Base-by-base conservation (phyloP, 2,113 vertebrate genomes). In the Lagenorhynchus albirostris region DNA sequence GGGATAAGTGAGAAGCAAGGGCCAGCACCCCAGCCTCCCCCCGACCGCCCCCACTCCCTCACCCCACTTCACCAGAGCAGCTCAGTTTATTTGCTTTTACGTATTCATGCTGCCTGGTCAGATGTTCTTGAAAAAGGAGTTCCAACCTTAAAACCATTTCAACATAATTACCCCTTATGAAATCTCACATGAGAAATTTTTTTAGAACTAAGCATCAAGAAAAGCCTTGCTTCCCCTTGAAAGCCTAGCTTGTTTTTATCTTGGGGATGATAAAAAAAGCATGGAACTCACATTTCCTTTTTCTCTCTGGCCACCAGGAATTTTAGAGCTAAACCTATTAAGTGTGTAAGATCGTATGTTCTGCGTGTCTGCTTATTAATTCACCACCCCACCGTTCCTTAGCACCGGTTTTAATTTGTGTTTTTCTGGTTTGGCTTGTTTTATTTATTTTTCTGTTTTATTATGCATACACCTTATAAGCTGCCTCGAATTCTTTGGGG, bases 281-380 rank as follows among this genome's bases (percentile, higher is more conserved):
- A 55, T 0, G 5, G 18, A 26, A 33, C 2, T 70, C 88, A 11
- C 31, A 17, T 6, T 62, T 79, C 47, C 92, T 89, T 60, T 87
- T 73, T 38, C 85, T 68, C 68, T 94, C 55, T 91, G 94, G 85
- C 44, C 89, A 87, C 85, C 62, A 87, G 84, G 63, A 92, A 89
- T 63, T 50, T 89, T 29, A 70, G 41, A 89, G 50, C n/a, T 55
- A 20, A 73, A 47, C 60, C 10, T 14, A 31, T 23, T 18, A 53
- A 25, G 31, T 62, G n/a, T 47, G 6, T n/a, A 38, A 80, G 63
- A 63, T 2, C 4, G 0, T 10, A 25, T 9, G 18, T 25, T 89
- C 21, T 67, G 36, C 13, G 0, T 7, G 15, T 47, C n/a, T 38
- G 53, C 50, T n/a, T 41, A 33, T 80, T 15, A 70, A 70, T 67